Evolutionary conservation across 2,888 invertebrate genomes (phyloP).

Genomic region (Incurvaria masculella): DNA sequence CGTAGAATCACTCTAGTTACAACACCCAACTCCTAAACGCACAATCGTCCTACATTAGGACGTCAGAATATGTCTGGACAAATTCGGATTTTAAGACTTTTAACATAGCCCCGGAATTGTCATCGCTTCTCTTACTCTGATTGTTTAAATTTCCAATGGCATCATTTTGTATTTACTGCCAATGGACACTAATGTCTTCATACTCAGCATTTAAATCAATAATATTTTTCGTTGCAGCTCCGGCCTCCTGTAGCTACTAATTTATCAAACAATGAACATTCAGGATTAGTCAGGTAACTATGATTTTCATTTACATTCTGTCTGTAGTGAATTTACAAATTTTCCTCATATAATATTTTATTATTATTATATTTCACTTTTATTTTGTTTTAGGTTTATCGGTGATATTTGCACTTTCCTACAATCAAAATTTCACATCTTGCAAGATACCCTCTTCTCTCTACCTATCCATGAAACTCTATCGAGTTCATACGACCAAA

Average conservation of each 20-base stretch:
- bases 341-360: constrained; percentile 3
- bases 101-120: too few relatives aligned
- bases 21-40: too few relatives aligned
- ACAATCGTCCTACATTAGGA: too few relatives aligned
- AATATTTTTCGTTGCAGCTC: constrained; percentile 34
- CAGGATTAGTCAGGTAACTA: constrained; percentile 53
- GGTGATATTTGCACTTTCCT: constrained; percentile 36
- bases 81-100: too few relatives aligned
- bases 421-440: constrained; percentile 28
- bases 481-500: background rate
- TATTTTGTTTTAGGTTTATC: constrained; percentile 53
- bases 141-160: too few relatives aligned
- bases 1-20: too few relatives aligned
- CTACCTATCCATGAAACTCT: background rate
- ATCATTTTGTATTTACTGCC: too few relatives aligned
- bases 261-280: constrained; percentile 53
- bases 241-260: constrained; percentile 49
- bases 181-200: too few relatives aligned
- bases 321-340: constrained; percentile 17
- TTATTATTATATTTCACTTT: constrained; percentile 6
- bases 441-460: constrained; percentile 10
- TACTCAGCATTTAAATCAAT: too few relatives aligned
- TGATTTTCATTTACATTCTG: constrained; percentile 15
- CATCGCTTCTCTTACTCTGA: too few relatives aligned
- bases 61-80: too few relatives aligned